Evolutionary conservation across 2,888 invertebrate genomes (phyloP), one percentile per base, ranked within the genome.

Genomic region (Diachrysia chrysitis): DNA sequence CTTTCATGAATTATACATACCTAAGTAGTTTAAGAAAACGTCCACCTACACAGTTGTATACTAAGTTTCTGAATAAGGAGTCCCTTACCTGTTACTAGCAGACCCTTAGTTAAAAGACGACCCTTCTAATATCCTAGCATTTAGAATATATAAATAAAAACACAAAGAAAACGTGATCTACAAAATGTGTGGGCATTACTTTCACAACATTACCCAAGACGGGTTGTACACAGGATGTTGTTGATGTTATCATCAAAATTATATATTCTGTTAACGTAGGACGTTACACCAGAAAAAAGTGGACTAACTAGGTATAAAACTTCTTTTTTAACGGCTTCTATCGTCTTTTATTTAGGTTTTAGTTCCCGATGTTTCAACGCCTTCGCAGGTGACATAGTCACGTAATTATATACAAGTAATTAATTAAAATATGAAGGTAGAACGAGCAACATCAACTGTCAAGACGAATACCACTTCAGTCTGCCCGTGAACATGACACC

Each of bases 131-230:
- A 69, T 57, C 48, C 32, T n/a, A 16, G 17, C 10, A 35, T 55
- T 64, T 60, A 60, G 55, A 71, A 66, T 79, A 69, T 58, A 71
- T 67, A 77, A 63, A 74, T 76, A 71, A 66, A 51, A 65, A 69
- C 54, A 74, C 67, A 71, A 68, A 65, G 59, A 58, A 61, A 32
- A 66, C 25, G 71, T 82, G 67, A 61, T 67, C 72, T 69, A 48
- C 65, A 54, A 48, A 58, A 42, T 63, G 59, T 58, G 64, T 58
- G 62, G 63, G 55, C 54, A 62, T 80, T 80, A 77, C 65, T 80
- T 80, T 81, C 70, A 32, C 69, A 58, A 69, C 83, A 80, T 80
- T 82, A 80, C 62, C 61, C 63, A 14, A 46, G 54, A 59, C 48
- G 60, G 25, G 32, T 61, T 55, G 72, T 76, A 66, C 69, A 78